phyloP scores from a whole-genome alignment of 1,140 invertebrate genomes.

The Tenebrio molitor region DNA sequence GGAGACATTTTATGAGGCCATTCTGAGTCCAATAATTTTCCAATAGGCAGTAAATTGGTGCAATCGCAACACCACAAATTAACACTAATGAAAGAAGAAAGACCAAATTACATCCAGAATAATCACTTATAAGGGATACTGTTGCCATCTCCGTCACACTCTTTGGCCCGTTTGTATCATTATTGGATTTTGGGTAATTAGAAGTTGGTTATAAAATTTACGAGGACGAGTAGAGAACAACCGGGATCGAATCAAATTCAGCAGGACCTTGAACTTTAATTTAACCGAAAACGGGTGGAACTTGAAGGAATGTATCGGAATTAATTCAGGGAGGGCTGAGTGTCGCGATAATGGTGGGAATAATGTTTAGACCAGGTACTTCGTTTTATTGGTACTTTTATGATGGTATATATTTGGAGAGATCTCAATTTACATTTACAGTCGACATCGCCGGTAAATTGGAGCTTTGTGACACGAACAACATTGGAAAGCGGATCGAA shows the following conservation, averaged over 20 bases:
- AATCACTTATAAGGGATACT: slow-evolving; percentile 9
- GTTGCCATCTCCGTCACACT: not conserved
- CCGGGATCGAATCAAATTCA: too few relatives aligned
- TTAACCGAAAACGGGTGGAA: not conserved
- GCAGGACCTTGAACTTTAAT: not conserved
- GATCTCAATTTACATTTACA: slow-evolving; percentile 13
- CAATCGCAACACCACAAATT: slow-evolving; percentile 29
- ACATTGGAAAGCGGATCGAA: slow-evolving; percentile 16
- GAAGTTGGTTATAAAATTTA: slow-evolving; percentile 17
- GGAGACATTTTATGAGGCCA: slow-evolving; percentile 31
- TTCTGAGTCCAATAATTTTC: slow-evolving; percentile 28
- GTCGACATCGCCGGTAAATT: slow-evolving; percentile 26
- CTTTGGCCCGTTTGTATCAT: not conserved
- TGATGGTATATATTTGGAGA: slow-evolving; percentile 21
- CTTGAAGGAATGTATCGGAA: too few relatives aligned
- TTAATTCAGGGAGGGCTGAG: too few relatives aligned
- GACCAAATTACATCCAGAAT: slow-evolving; percentile 26
- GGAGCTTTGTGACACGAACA: slow-evolving; percentile 25
- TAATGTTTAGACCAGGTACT: not conserved
- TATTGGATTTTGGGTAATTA: slow-evolving; percentile 24
- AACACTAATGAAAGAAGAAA: slow-evolving; percentile 32
- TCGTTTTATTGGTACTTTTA: slow-evolving; percentile 6
- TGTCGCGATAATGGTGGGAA: not conserved
- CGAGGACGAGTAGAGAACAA: not conserved
- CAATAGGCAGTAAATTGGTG: slow-evolving; percentile 37